phyloP scores from a whole-genome alignment of 2,113 vertebrate genomes.

The Fukomys damarensis region DNA sequence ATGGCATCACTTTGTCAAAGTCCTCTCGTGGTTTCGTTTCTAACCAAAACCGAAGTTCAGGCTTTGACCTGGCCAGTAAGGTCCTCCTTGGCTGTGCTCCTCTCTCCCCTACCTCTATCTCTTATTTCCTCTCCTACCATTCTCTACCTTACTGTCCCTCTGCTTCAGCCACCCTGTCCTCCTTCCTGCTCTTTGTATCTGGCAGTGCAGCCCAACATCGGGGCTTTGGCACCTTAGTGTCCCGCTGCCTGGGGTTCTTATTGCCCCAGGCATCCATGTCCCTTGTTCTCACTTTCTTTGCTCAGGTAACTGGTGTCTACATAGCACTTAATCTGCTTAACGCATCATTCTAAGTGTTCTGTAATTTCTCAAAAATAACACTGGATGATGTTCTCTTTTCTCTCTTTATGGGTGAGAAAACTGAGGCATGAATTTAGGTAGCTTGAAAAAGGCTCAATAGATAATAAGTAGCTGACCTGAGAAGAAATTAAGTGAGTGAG shows the following conservation, averaged over 20 bases:
- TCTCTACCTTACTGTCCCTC: neutral
- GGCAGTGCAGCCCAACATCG: too few relatives aligned
- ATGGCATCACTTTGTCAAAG: neutral
- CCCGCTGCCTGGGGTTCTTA: neutral
- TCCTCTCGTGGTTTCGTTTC: neutral
- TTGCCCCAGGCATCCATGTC: accelerated
- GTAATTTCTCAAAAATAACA: neutral
- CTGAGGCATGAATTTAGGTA: neutral
- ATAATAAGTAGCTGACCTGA: neutral
- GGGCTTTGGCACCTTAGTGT: accelerated
- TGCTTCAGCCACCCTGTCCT: neutral
- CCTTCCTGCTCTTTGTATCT: too few relatives aligned
- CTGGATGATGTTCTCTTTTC: neutral
- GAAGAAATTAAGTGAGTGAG: neutral
- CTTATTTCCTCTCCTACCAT: neutral
- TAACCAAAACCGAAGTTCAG: neutral
- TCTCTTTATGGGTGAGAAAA: neutral
- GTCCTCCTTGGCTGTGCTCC: neutral
- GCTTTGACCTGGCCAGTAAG: neutral
- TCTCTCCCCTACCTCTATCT: neutral
- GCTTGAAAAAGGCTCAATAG: neutral
- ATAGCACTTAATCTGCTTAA: neutral
- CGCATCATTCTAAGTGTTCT: neutral
- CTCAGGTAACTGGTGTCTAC: neutral
- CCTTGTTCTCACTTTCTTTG: neutral